phyloP scores from a whole-genome alignment of 2,888 invertebrate genomes.

The Colletes collaris region DNA sequence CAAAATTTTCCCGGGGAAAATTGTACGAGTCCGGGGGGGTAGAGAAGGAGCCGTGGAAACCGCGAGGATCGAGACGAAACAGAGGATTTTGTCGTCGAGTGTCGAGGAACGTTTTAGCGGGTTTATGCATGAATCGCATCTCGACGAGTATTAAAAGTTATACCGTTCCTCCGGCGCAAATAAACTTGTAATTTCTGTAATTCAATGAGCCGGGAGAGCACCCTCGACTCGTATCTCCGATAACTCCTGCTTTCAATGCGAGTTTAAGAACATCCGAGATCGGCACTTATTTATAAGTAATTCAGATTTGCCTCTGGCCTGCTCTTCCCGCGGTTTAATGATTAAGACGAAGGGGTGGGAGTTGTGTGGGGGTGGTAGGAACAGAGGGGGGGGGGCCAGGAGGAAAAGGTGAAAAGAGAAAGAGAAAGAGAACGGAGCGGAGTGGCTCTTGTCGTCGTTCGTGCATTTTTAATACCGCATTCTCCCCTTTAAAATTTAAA shows the following conservation, averaged over 20 bases:
- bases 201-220: conserved; percentile 44
- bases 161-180: conserved; percentile 42
- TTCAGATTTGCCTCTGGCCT: conserved; percentile 48
- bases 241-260: conserved; percentile 48
- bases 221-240: conserved; percentile 43
- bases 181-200: conserved; percentile 58
- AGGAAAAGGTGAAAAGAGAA: conserved; percentile 11
- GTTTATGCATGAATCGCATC: conserved; percentile 34
- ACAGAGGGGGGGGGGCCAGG: no score
- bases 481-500: conserved; percentile 68
- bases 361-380: no score
- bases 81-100: conserved; percentile 12
- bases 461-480: conserved; percentile 66
- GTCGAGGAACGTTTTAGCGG: background rate
- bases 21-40: background rate
- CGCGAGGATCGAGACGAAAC: background rate
- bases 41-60: background rate
- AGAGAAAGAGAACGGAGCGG: conserved; percentile 6
- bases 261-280: conserved; percentile 60
- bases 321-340: conserved; percentile 32
- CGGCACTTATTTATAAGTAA: conserved; percentile 66
- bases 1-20: background rate
- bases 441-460: conserved; percentile 55
- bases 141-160: conserved; percentile 47
- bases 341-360: conserved; percentile 23